These are phyloP conservation scores for Odontomachus brunneus DNA, from an alignment of 1,140 invertebrate genomes.

Conservation along the genomic window DNA sequence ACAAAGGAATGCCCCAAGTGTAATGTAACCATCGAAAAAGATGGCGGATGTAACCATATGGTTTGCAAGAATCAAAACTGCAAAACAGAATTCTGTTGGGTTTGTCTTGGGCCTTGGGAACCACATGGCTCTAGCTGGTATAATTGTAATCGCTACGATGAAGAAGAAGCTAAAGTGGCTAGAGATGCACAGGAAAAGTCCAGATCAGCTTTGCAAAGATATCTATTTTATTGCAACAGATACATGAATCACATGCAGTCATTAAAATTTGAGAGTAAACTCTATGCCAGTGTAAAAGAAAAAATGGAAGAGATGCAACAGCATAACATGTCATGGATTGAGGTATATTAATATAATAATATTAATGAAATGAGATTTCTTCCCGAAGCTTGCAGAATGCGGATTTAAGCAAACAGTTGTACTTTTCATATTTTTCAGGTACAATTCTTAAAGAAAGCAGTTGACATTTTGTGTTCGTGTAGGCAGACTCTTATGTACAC, in stretches of 20 bases:
- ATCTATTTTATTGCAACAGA: conserved; percentile 99
- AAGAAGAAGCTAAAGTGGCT: conserved; percentile 98
- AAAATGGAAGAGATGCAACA: conserved; percentile 99
- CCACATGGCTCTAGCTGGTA: conserved; percentile 99
- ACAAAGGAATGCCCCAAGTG: conserved; percentile 99
- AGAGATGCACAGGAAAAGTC: conserved; percentile 98
- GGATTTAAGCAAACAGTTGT: conserved; percentile 8
- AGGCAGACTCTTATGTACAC: conserved; percentile 99
- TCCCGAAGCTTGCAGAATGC: neutral
- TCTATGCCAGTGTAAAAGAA: conserved; percentile 96
- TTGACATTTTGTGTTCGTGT: conserved; percentile 98
- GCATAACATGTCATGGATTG: conserved; percentile 99
- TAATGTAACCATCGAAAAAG: conserved; percentile 99
- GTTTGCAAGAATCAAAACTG: conserved; percentile 99
- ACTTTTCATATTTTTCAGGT: conserved; percentile 87
- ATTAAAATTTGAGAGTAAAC: conserved; percentile 98
- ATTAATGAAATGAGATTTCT: neutral
- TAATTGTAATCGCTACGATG: conserved; percentile 99
- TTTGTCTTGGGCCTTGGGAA: conserved; percentile 99
- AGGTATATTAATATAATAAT: conserved; percentile 87
- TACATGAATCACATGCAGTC: conserved; percentile 99
- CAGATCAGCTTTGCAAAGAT: conserved; percentile 95
- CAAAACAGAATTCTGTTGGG: conserved; percentile 99
- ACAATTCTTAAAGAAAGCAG: conserved; percentile 98
- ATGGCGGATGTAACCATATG: conserved; percentile 99